Evolutionary conservation across 1,140 invertebrate genomes (phyloP).

Genomic region (Episyrphus balteatus): DNA sequence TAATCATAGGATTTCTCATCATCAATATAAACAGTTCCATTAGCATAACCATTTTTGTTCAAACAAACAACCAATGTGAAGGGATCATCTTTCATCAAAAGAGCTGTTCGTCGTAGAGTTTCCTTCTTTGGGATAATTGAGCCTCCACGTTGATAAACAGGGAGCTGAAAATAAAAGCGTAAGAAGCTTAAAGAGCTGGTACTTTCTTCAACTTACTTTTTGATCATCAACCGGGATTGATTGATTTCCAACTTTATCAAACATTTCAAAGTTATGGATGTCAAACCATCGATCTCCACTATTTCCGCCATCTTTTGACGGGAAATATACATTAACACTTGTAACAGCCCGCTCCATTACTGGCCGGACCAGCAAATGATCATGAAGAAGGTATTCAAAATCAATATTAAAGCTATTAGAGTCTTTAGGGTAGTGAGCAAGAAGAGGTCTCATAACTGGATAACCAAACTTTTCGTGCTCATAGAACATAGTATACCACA

Average conservation of each 20-base stretch:
- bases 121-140: conserved; percentile 85
- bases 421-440: conserved; percentile 82
- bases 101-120: conserved; percentile 74
- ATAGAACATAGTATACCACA: conserved; percentile 94
- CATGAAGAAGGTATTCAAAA: conserved; percentile 71
- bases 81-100: conserved; percentile 82
- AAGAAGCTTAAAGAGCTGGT: too few species aligned
- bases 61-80: conserved; percentile 79
- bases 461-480: conserved; percentile 69
- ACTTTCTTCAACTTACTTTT: conserved; percentile 41
- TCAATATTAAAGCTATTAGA: conserved; percentile 69
- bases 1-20: conserved; percentile 88
- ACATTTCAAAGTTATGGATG: conserved; percentile 60
- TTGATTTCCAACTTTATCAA: conserved; percentile 44
- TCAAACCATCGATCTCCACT: conserved; percentile 78
- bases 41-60: conserved; percentile 56
- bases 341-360: conserved; percentile 68
- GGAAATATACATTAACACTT: conserved; percentile 80
- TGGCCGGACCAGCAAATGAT: conserved; percentile 77
- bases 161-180: conserved; percentile 50
- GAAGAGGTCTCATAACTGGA: conserved; percentile 84
- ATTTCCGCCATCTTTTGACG: conserved; percentile 49
- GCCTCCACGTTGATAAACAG: conserved; percentile 91
- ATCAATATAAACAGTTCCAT: conserved; percentile 82
- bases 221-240: conserved; percentile 56